phyloP scores from a whole-genome alignment of 2,888 invertebrate genomes.

The Tipula helvola region DNA sequence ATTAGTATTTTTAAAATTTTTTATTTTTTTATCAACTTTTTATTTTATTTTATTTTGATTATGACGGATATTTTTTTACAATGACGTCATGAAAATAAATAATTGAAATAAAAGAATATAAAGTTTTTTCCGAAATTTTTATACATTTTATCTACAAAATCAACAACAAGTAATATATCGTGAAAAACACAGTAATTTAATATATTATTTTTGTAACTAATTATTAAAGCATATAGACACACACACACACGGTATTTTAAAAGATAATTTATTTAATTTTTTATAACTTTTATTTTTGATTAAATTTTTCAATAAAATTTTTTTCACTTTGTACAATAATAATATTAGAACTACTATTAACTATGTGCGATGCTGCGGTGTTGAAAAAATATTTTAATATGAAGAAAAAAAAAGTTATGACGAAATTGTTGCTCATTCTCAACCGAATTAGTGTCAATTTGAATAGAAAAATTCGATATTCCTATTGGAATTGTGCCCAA shows the following conservation, averaged over 20 bases:
- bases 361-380: not conserved
- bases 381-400: not conserved
- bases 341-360: not conserved
- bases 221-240: not conserved
- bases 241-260: not conserved
- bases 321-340: not conserved
- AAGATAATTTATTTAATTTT: not conserved
- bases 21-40: not conserved
- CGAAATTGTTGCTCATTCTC: not conserved
- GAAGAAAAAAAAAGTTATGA: not conserved
- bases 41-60: not conserved
- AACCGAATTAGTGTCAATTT: not conserved
- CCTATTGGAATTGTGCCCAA: not conserved
- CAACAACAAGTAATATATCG: not conserved
- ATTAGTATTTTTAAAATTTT: not conserved
- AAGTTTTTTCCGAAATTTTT: not conserved
- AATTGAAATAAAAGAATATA: not conserved
- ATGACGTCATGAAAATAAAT: not conserved
- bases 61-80: not conserved
- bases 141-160: not conserved
- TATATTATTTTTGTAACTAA: not conserved
- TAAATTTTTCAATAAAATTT: not conserved
- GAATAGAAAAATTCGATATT: not conserved
- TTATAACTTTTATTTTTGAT: not conserved
- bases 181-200: not conserved